These are phyloP conservation scores for Cichladusa arquata DNA, from an alignment of 2,113 vertebrate species.

Conservation along the genomic window DNA sequence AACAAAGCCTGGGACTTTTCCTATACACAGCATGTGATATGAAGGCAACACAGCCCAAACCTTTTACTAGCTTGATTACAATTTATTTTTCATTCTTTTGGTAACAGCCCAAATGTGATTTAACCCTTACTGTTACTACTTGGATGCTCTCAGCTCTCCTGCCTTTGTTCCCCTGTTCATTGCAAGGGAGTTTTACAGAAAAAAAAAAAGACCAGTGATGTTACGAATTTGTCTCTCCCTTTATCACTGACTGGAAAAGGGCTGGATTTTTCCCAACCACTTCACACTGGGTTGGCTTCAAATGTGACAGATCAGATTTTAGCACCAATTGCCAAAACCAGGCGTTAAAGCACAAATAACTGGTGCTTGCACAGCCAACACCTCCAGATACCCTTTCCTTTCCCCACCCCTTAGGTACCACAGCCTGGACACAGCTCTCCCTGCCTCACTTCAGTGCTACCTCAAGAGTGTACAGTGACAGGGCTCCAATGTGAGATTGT, in stretches of 20 bases:
- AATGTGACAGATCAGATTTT: conserved; percentile 9
- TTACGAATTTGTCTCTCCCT: background rate
- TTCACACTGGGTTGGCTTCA: background rate
- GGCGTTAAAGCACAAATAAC: background rate
- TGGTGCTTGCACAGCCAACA: background rate
- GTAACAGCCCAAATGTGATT: background rate
- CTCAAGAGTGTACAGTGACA: conserved; percentile 18
- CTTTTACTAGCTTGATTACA: background rate
- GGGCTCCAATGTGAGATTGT: conserved; percentile 25
- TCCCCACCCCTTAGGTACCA: background rate
- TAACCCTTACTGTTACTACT: conserved; percentile 10
- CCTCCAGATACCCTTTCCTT: conserved; percentile 17
- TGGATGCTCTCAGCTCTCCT: background rate
- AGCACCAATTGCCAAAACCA: background rate
- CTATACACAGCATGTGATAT: background rate
- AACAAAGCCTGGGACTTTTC: conserved; percentile 44
- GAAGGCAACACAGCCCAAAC: background rate
- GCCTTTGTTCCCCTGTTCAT: background rate
- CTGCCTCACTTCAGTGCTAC: background rate
- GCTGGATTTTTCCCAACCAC: background rate
- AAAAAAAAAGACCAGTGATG: background rate
- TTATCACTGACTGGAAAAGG: background rate
- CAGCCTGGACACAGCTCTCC: conserved; percentile 6
- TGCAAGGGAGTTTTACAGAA: background rate
- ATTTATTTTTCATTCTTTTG: background rate